phyloP scores from a whole-genome alignment of 2,113 vertebrate species.

The Camelus bactrianus region DNA sequence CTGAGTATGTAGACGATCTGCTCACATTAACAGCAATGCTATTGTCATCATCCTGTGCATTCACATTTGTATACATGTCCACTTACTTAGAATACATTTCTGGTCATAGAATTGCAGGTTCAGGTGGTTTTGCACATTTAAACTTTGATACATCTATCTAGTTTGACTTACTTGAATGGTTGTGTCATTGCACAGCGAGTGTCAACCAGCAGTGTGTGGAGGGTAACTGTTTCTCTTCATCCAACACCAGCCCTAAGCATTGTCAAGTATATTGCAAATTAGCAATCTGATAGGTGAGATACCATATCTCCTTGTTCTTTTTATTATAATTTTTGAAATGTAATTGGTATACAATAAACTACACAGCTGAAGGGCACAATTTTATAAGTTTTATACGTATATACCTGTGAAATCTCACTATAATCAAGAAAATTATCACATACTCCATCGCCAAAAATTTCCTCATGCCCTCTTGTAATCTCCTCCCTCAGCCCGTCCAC shows the following conservation, averaged over 20 bases:
- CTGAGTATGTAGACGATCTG: not conserved
- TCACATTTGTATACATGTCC: not conserved
- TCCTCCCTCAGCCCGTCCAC: not conserved
- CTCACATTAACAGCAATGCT: not conserved
- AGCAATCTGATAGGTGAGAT: not conserved
- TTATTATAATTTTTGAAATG: not conserved
- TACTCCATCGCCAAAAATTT: not conserved
- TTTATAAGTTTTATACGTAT: not conserved
- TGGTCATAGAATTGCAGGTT: not conserved
- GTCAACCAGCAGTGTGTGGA: not conserved
- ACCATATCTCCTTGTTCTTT: not conserved
- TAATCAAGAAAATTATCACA: not conserved
- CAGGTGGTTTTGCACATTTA: not conserved
- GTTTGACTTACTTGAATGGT: not conserved
- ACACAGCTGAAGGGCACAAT: not conserved
- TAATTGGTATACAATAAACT: not conserved
- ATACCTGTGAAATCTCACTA: not conserved
- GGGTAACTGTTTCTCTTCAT: not conserved
- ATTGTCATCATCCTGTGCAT: not conserved
- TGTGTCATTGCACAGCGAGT: not conserved
- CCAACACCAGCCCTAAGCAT: not conserved
- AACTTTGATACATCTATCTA: slow-evolving; percentile 16
- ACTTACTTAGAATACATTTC: not conserved
- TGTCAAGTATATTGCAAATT: not conserved
- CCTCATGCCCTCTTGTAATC: not conserved